A percentile compares a stretch with the other conserved stretches of the same genome.
These are phyloP conservation scores for Drosophila picticornis DNA, from an alignment of 2,888 invertebrate genomes.

Conservation along the genomic window DNA sequence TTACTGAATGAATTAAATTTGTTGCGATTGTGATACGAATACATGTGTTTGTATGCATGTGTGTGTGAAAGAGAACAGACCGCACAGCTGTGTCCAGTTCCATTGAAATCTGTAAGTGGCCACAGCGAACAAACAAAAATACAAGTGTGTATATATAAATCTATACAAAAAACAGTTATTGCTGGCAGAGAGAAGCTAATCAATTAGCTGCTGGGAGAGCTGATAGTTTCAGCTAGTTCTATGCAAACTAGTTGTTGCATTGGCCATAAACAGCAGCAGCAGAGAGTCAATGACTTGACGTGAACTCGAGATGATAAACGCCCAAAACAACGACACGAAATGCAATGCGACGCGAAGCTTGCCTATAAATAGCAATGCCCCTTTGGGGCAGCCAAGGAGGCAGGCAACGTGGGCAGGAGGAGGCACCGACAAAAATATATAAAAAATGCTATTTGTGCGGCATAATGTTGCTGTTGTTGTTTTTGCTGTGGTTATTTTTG, in stretches of 20 bases:
- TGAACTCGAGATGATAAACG: conserved; percentile 66
- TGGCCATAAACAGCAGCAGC: conserved; percentile 35
- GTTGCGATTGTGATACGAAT: conserved; percentile 11
- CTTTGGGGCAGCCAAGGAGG: conserved; percentile 10
- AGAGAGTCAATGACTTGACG: conserved; percentile 69
- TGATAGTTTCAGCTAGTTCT: conserved; percentile 15
- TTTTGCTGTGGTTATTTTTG: conserved; percentile 13
- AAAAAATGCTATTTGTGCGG: conserved; percentile 32
- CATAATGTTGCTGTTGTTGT: conserved; percentile 4
- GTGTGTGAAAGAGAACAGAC: conserved; percentile 2
- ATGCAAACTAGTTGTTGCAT: conserved; percentile 41
- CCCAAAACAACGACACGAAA: conserved; percentile 53
- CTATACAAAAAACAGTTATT: not conserved
- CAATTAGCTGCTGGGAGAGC: not conserved
- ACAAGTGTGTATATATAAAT: not conserved
- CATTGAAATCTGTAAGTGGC: conserved; percentile 2
- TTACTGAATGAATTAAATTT: conserved; percentile 36
- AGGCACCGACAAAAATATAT: conserved; percentile 23
- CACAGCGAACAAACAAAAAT: not conserved
- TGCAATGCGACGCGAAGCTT: conserved; percentile 44
- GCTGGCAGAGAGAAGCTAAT: not conserved
- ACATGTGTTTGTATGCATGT: not conserved
- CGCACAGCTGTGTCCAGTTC: conserved; percentile 13
- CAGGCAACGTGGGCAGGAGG: conserved; percentile 11
- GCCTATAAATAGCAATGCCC: conserved; percentile 62